Conservation (phyloP, 2,888 invertebrate genomes). For the Heliconius ethilla region DNA sequence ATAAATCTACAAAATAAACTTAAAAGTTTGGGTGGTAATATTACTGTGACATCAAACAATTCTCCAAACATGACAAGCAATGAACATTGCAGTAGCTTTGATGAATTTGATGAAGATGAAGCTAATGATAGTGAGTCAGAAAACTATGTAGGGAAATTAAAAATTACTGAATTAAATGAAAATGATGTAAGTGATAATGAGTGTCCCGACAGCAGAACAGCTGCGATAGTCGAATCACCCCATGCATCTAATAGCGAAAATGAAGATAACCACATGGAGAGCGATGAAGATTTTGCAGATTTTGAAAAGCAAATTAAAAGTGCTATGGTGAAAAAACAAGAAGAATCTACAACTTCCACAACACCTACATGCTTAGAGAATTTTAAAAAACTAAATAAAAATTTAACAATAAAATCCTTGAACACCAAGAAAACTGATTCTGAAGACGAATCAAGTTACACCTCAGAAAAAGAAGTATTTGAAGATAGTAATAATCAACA, state of each 20-base stretch:
- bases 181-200: conserved; percentile 55
- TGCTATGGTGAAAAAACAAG: conserved; percentile 51
- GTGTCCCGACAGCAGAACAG: conserved; percentile 48
- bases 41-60: conserved; percentile 67
- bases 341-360: conserved; percentile 41
- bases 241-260: conserved; percentile 57
- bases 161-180: conserved; percentile 64
- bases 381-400: conserved; percentile 61
- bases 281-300: conserved; percentile 53
- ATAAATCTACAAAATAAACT: conserved; percentile 60
- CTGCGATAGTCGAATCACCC: conserved; percentile 61
- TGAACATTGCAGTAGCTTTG: conserved; percentile 39
- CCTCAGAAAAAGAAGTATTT: conserved; percentile 29
- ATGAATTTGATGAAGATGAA: conserved; percentile 44
- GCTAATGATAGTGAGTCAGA: conserved; percentile 54
- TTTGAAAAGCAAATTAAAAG: conserved; percentile 55
- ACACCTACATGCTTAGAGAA: conserved; percentile 50
- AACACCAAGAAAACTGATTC: conserved; percentile 42
- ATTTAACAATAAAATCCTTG: conserved; percentile 55
- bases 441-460: conserved; percentile 33
- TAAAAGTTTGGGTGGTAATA: conserved; percentile 65
- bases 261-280: conserved; percentile 51
- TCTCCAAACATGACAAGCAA: conserved; percentile 50
- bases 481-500: conserved; percentile 52
- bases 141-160: conserved; percentile 53